Percentiles rank a stretch among this genome's conserved stretches.
Evolutionary conservation across 2,888 invertebrate genomes (phyloP).

Genomic region (Macropis europaea): DNA sequence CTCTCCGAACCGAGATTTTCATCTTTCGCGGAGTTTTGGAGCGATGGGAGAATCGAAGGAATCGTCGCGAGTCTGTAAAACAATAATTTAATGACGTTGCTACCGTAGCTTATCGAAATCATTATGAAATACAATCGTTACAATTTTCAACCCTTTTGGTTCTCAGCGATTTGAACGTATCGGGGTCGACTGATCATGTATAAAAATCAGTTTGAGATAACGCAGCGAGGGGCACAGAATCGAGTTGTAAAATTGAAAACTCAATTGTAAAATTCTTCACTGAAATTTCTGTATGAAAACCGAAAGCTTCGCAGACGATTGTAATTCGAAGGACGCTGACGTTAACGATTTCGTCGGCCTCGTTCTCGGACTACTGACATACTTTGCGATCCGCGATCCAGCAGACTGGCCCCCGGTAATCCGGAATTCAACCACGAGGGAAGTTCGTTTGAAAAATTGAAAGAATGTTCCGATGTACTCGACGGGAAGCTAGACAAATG

Average conservation of each 20-base stretch:
- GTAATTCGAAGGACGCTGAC: slow-evolving; percentile 32
- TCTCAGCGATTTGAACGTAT: no score
- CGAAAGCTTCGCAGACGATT: background rate
- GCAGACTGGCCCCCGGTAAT: slow-evolving; percentile 22
- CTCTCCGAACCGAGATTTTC: background rate
- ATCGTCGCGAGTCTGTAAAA: background rate
- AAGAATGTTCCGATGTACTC: slow-evolving; percentile 46
- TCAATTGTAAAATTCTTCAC: no score
- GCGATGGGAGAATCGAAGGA: background rate
- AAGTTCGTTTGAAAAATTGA: slow-evolving; percentile 50
- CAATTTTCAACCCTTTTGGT: no score
- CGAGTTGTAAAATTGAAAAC: background rate
- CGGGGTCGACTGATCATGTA: no score
- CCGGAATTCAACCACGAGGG: slow-evolving; percentile 35
- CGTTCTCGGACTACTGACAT: slow-evolving; percentile 39
- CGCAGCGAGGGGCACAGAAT: no score
- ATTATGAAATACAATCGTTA: no score
- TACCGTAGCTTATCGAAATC: no score
- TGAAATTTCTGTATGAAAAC: no score
- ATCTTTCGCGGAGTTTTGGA: background rate
- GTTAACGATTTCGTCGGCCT: slow-evolving; percentile 31
- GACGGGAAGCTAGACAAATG: slow-evolving; percentile 50
- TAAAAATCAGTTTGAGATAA: no score
- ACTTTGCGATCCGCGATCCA: slow-evolving; percentile 39
- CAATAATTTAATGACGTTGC: background rate